phyloP scores from a whole-genome alignment of 1,140 invertebrate species.

The Drosophila asahinai region DNA sequence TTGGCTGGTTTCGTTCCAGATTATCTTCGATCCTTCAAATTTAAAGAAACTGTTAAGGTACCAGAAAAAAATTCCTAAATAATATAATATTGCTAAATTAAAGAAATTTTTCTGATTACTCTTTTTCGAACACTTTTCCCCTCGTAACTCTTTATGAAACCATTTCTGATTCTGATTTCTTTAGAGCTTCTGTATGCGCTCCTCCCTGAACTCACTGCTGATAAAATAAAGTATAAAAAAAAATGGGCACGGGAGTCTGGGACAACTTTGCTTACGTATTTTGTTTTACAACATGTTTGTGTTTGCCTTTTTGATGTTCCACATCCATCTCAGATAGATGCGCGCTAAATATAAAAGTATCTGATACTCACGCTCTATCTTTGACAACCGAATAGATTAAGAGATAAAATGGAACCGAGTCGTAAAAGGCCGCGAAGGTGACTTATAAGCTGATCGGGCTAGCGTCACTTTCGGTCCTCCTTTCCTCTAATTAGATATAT shows the following conservation, averaged over 20 bases:
- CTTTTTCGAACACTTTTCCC: neutral
- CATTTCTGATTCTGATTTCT: neutral
- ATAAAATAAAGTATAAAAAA: conserved; percentile 14
- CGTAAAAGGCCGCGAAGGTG: neutral
- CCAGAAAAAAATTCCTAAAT: too few relatives aligned
- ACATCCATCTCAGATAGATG: conserved; percentile 49
- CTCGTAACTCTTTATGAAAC: neutral
- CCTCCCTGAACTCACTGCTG: conserved; percentile 9
- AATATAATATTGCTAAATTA: too few relatives aligned
- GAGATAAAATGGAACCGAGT: neutral
- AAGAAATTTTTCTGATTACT: too few relatives aligned
- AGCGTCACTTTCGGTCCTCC: neutral
- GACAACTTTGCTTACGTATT: conserved; percentile 69
- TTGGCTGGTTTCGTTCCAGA: too few relatives aligned
- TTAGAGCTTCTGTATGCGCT: conserved; percentile 24
- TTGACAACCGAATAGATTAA: conserved; percentile 10
- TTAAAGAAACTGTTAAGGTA: too few relatives aligned
- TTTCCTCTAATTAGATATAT: conserved; percentile 7
- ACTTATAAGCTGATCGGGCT: conserved; percentile 12
- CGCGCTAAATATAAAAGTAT: conserved; percentile 66
- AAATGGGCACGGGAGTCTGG: conserved; percentile 40
- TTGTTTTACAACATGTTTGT: conserved; percentile 69
- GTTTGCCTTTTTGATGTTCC: conserved; percentile 40
- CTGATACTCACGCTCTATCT: conserved; percentile 18
- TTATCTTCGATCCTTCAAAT: too few relatives aligned